Evolutionary conservation across 2,113 vertebrate genomes (phyloP), one percentile per base, ranked within the genome.

Genomic region (Oryctolagus cuniculus): DNA sequence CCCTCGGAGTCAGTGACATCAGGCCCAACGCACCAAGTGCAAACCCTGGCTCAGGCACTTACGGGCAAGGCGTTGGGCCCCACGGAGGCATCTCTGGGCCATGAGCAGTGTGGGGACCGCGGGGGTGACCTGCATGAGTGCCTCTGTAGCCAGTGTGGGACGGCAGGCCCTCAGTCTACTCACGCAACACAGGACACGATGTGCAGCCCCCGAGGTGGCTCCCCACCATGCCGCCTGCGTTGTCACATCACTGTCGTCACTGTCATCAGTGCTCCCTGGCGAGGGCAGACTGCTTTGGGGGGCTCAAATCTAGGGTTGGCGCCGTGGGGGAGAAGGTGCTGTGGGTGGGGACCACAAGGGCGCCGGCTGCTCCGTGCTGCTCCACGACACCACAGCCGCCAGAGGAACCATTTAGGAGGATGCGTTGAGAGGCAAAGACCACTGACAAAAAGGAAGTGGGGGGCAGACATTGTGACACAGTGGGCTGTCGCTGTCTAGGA

Each of bases 231-330:
- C 51, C 58, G 21, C 34, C 69, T 74, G 49, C 49, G 2, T 88
- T 73, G 34, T 53, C 67, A 55, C 27, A 22, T 44, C 53, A 58
- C 36, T 55, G 1, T 83, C 58, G 63, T 58, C 44, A 51, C 55
- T 55, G 44, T 87, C 51, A 49, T 77, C 53, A 22, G 67, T 78
- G 69, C n/a, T 74, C 67, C 61, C 67, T 80, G 72, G 22, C 24
- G 29, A 82, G 64, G 78, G 83, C 17, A 77, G 15, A 49, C 21
- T 55, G 51, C 91, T 91, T 95, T 86, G 63, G 34, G 53, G 29
- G 77, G 67, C 49, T 72, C 72, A 80, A n/a, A 80, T 87, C 51
- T 73, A 55, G 61, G 72, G 66, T 79, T 66, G 70, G 38, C 27
- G 31, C 53, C 79, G 8, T 10, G 0, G 15, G 11, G 25, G 44